Conservation (phyloP, 1,140 invertebrate genomes). For the Brachionus rubens region DNA sequence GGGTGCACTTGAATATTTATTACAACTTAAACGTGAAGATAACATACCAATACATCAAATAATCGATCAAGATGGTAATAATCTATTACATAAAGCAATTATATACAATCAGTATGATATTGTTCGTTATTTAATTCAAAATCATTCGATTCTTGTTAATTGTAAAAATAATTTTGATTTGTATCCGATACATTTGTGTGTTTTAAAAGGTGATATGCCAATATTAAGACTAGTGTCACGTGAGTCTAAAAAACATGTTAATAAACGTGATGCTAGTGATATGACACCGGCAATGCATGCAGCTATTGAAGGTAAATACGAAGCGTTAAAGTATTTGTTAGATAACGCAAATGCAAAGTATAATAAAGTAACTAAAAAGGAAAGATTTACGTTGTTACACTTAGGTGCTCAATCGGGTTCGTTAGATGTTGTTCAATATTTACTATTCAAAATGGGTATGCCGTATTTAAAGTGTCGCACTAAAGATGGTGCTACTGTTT, state of each 20-base stretch:
- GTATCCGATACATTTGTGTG: conserved; percentile 43
- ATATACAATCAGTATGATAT: conserved; percentile 44
- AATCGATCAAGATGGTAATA: conserved; percentile 41
- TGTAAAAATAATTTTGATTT: conserved; percentile 42
- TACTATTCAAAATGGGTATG: conserved; percentile 47
- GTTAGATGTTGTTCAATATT: conserved; percentile 55
- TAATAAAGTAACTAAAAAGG: conserved; percentile 66
- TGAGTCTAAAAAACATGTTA: conserved; percentile 41
- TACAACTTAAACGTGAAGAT: conserved; percentile 29
- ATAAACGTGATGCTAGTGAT: conserved; percentile 32
- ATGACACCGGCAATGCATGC: conserved; percentile 44
- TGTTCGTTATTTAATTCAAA: conserved; percentile 30
- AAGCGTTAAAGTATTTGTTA: conserved; percentile 31
- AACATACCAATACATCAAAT: conserved; percentile 36
- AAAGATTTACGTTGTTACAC: conserved; percentile 79
- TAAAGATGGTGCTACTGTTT: conserved; percentile 72
- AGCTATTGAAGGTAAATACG: conserved; percentile 38
- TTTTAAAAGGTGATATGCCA: conserved; percentile 42
- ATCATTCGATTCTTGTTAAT: conserved; percentile 25
- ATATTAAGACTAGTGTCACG: conserved; percentile 6
- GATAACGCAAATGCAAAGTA: conserved; percentile 40
- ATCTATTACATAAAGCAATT: conserved; percentile 40
- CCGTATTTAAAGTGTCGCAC: conserved; percentile 43
- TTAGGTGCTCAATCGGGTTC: conserved; percentile 79
- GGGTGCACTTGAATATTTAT: conserved; percentile 36